These are phyloP conservation scores for Apus apus DNA, from an alignment of 2,113 vertebrate species.

Conservation along the genomic window DNA sequence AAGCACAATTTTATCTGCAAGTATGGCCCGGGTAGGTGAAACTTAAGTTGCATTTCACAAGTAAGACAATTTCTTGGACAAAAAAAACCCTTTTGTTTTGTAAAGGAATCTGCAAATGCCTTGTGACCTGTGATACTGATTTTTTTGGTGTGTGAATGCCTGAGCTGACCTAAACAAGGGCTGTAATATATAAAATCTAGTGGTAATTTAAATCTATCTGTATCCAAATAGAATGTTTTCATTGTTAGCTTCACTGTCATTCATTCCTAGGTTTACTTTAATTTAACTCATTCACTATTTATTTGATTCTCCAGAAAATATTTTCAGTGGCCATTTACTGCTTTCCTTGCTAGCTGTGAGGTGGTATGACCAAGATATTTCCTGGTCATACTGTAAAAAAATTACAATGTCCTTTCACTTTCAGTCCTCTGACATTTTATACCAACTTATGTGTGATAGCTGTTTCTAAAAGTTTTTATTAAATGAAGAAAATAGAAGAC, in stretches of 20 bases:
- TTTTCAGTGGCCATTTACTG: background rate
- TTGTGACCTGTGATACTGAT: background rate
- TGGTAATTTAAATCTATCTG: background rate
- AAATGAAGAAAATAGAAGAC: background rate
- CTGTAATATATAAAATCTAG: background rate
- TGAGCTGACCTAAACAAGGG: background rate
- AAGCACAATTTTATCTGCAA: slow-evolving; percentile 99
- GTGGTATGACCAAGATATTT: background rate
- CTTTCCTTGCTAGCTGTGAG: background rate
- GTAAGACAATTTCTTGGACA: background rate
- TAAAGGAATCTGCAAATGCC: background rate
- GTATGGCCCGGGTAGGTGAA: slow-evolving; percentile 84
- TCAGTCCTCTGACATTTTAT: background rate
- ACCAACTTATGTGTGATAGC: rapidly evolving
- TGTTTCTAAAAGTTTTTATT: background rate
- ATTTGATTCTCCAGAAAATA: background rate
- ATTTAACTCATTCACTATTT: background rate
- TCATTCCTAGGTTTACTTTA: background rate
- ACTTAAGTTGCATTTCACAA: background rate
- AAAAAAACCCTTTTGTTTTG: background rate
- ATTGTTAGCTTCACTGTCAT: background rate
- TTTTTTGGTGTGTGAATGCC: background rate
- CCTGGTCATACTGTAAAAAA: background rate
- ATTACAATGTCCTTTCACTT: background rate
- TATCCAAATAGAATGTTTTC: background rate